Base-by-base conservation (phyloP, 2,797 vertebrate species). In the Micropoecilia bifurca region DNA sequence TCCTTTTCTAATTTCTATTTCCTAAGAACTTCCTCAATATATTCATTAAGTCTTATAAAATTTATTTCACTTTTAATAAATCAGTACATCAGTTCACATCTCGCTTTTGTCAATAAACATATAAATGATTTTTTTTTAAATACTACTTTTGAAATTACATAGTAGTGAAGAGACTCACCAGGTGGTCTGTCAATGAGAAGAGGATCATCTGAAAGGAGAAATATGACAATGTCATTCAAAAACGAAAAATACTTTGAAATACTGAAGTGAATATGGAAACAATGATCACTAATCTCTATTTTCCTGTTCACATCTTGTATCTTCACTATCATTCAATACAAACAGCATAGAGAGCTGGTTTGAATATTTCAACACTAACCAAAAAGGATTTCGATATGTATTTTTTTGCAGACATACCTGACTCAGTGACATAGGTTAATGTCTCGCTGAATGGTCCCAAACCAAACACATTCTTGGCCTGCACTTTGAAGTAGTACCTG, bases 401-500 rank as follows among this genome's bases (percentile, higher is more conserved):
- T 68, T 57, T 68, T 57, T 80, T 66, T 57, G 59, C 30, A 72
- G 75, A 87, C 95, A 76, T 93, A 99, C 99, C 98, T 96, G 99
- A 99, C 95, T 99, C 99, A 33, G 99, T 99, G 80, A 98, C 93
- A 89, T 99, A 99, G 25, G 95, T 97, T 76, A 99, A 95, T 0
- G 97, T 98, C 18, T 98, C 95, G 74, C 98, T 99, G 86, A 99
- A 22, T 10, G 98, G 99, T 74, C 98, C 99, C 57, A 97, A 96
- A 85, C 99, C 99, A 76, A 97, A 97, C 33, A 97, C 95, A 89
- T 99, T 99, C 93, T 97, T 98, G 76, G 98, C 98, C 93, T 99
- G 98, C 74, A 99, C 97, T 97, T 97, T 98, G 94, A 99, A 99
- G 93, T 99, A 99, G 94, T 99, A 99, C 90, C 99, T 99, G 93